Conservation (phyloP, 2,888 invertebrate genomes). For the Eupithecia abbreviata region DNA sequence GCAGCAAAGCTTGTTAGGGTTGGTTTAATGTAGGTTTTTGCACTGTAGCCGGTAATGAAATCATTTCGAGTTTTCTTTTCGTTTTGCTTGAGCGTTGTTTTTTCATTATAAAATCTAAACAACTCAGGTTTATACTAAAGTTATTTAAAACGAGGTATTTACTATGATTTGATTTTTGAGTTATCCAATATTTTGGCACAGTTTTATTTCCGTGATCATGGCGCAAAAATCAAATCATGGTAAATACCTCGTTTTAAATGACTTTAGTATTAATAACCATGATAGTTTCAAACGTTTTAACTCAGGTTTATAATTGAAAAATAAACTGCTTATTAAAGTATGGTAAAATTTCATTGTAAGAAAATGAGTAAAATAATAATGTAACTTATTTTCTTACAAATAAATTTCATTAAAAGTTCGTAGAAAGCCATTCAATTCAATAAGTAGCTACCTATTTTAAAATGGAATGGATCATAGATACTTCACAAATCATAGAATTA, state of each 20-base stretch:
- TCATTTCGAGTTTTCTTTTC: neutral
- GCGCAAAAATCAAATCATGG: too few species aligned
- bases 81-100: neutral
- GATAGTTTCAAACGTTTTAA: too few species aligned
- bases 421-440: slow-evolving; percentile 13
- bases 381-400: too few species aligned
- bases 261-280: too few species aligned
- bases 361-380: neutral
- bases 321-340: neutral
- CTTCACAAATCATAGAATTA: neutral
- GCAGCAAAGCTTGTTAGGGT: slow-evolving; percentile 10
- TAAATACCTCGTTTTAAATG: too few species aligned
- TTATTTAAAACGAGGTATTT: too few species aligned
- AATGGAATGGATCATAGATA: slow-evolving; percentile 9
- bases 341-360: neutral
- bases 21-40: neutral
- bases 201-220: too few species aligned
- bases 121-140: neutral
- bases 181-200: too few species aligned
- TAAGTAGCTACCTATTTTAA: neutral
- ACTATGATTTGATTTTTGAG: too few species aligned
- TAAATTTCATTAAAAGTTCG: too few species aligned
- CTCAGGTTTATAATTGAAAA: neutral
- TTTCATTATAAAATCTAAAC: neutral
- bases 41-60: neutral